Percentiles rank a stretch among this genome's conserved stretches.
Evolutionary conservation across 2,113 vertebrate genomes (phyloP).

Genomic region (Dicaeum eximium): DNA sequence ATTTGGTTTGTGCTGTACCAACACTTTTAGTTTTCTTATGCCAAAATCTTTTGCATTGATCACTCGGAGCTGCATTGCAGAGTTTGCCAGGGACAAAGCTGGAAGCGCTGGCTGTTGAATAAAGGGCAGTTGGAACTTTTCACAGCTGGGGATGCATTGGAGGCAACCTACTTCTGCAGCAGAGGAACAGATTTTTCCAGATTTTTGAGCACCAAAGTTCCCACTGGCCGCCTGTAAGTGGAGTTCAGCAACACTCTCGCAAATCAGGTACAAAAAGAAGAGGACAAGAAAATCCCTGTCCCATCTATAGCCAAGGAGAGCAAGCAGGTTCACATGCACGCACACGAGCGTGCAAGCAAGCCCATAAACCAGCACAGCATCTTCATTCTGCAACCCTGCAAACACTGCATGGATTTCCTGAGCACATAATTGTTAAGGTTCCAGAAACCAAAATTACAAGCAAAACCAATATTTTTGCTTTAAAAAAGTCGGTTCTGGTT

Average conservation of each 20-base stretch:
- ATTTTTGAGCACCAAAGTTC: not conserved
- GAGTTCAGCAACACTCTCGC: not conserved
- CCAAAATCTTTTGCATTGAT: slow-evolving; percentile 55
- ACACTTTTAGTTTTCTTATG: not conserved
- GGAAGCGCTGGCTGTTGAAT: not conserved
- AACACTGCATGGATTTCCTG: not conserved
- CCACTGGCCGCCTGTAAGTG: accelerated
- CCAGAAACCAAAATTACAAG: not conserved
- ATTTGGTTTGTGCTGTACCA: slow-evolving; percentile 32
- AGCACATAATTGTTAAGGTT: not conserved
- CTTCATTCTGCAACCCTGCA: not conserved
- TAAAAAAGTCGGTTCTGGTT: slow-evolving; percentile 43
- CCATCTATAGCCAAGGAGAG: not conserved
- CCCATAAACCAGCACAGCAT: not conserved
- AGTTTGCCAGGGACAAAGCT: slow-evolving; percentile 32
- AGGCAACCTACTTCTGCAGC: not conserved
- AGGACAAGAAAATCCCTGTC: not conserved
- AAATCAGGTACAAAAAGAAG: not conserved
- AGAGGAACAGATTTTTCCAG: not conserved
- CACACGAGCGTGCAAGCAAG: accelerated
- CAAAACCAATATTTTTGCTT: not conserved
- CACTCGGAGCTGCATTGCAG: slow-evolving; percentile 47
- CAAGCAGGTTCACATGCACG: not conserved
- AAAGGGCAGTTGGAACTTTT: slow-evolving; percentile 36
- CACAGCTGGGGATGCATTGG: not conserved